Percentiles rank a stretch among this genome's conserved stretches.
phyloP scores from a whole-genome alignment of 2,797 vertebrate genomes.

The Pangasius mekongensis region DNA sequence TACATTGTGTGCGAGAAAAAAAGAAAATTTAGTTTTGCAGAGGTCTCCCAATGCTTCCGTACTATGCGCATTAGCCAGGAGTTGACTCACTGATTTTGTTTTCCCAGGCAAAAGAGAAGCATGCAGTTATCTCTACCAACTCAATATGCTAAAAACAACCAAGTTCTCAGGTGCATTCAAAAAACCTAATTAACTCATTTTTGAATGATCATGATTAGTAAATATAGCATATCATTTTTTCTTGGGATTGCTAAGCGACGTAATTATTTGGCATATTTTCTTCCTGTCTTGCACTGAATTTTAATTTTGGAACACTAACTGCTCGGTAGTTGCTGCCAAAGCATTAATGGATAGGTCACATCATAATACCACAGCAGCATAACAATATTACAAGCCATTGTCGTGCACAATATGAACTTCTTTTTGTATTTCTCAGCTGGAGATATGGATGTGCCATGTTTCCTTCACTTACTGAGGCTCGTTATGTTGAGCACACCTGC shows the following conservation, averaged over 20 bases:
- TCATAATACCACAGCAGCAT: neutral
- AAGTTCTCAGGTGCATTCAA: neutral
- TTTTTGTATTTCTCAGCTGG: constrained; percentile 17
- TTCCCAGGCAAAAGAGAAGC: neutral
- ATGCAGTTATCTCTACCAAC: neutral
- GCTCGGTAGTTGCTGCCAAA: neutral
- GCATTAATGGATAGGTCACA: constrained; percentile 8
- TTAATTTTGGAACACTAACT: neutral
- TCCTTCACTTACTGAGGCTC: constrained; percentile 8
- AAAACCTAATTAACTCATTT: neutral
- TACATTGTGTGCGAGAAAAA: neutral
- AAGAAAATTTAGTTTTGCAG: too few relatives aligned
- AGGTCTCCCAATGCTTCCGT: neutral
- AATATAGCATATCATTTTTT: neutral
- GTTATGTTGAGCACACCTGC: constrained; percentile 23
- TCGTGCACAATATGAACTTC: neutral
- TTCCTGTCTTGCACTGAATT: neutral
- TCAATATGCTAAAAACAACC: neutral
- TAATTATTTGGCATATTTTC: neutral
- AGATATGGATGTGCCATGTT: neutral
- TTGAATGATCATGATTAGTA: neutral
- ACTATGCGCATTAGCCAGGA: neutral
- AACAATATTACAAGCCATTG: neutral
- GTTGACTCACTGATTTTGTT: neutral
- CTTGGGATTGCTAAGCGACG: too few relatives aligned